Conservation (phyloP, 2,797 vertebrate species). For the Poecilia gillii region DNA sequence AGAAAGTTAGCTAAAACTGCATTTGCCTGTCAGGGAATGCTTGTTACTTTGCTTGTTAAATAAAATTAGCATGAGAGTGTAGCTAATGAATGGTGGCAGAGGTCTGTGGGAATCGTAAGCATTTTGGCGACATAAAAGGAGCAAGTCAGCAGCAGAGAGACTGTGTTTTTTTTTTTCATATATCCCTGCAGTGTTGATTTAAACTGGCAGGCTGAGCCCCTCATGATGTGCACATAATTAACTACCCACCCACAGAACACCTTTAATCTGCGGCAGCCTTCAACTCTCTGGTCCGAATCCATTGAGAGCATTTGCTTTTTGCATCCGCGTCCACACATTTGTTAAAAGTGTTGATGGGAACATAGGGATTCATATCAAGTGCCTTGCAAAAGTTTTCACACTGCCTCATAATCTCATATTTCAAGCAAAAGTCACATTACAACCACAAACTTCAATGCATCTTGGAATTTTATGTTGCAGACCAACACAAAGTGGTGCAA, state of each 20-base stretch:
- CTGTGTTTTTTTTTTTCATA: slow-evolving; percentile 23
- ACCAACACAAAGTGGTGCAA: neutral
- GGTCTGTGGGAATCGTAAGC: slow-evolving; percentile 49
- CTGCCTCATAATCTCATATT: neutral
- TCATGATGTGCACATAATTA: slow-evolving; percentile 73
- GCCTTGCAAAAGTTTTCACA: slow-evolving; percentile 5
- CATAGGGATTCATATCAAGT: slow-evolving; percentile 9
- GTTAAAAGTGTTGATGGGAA: slow-evolving; percentile 30
- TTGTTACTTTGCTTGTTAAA: slow-evolving; percentile 52
- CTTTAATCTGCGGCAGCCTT: slow-evolving; percentile 63
- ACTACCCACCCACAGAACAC: slow-evolving; percentile 57
- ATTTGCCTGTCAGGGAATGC: slow-evolving; percentile 26
- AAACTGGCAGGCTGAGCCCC: slow-evolving; percentile 65
- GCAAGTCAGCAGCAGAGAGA: slow-evolving; percentile 45
- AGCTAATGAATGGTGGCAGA: slow-evolving; percentile 46
- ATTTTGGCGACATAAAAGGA: slow-evolving; percentile 66
- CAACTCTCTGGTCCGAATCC: slow-evolving; percentile 35
- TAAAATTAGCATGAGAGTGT: slow-evolving; percentile 65
- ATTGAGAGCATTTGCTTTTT: slow-evolving; percentile 25
- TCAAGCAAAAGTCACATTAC: neutral
- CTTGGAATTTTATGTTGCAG: neutral
- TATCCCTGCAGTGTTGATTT: slow-evolving; percentile 57
- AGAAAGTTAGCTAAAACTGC: slow-evolving; percentile 29
- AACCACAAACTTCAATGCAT: neutral
- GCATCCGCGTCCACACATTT: slow-evolving; percentile 41